Base-by-base conservation (phyloP, 2,888 invertebrate genomes). In the Zygogramma bicolorata region DNA sequence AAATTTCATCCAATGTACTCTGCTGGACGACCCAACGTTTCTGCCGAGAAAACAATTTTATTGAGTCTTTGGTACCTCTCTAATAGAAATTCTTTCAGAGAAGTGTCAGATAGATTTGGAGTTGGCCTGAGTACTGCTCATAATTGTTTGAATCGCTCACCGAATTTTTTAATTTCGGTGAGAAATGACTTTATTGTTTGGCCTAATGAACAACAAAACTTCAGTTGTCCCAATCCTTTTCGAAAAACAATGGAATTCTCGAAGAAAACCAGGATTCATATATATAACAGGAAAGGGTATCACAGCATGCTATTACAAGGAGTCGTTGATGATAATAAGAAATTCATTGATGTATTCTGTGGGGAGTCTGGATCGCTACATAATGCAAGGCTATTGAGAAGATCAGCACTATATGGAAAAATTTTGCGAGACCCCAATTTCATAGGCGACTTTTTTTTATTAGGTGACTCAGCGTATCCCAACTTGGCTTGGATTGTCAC, bases 311-410 rank as follows among this genome's bases (percentile, higher is more conserved):
- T 53, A 29, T 49, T 29, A 29, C 65, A 65, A 29, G 53, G 29
- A 65, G 29, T 46, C n/a, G 53, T 65, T 18, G 31, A 65, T 18
- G 15, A 65, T 27, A 49, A 25, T 10, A 65, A 65, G 49, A 49
- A 49, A 27, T 65, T 42, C 13, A 49, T 65, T 29, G 65, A 65
- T 65, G 31, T 65, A 49, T 53, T n/a, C n/a, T n/a, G n/a, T n/a
- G n/a, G n/a, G n/a, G n/a, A n/a, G n/a, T n/a, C n/a, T n/a, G n/a
- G n/a, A n/a, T n/a, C n/a, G n/a, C n/a, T n/a, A n/a, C n/a, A n/a
- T n/a, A n/a, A n/a, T n/a, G n/a, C n/a, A n/a, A n/a, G n/a, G n/a
- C n/a, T n/a, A n/a, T n/a, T 27, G 27, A 27, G 22, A 13, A 57
- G 25, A 57, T 27, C 22, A 22, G 27, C 57, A 8, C 57, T 27